Evolutionary conservation across 35 echinoderm and acorn worm species (phyloP), one percentile per base, ranked within the genome.

Genomic region (Chiridota heheva): DNA sequence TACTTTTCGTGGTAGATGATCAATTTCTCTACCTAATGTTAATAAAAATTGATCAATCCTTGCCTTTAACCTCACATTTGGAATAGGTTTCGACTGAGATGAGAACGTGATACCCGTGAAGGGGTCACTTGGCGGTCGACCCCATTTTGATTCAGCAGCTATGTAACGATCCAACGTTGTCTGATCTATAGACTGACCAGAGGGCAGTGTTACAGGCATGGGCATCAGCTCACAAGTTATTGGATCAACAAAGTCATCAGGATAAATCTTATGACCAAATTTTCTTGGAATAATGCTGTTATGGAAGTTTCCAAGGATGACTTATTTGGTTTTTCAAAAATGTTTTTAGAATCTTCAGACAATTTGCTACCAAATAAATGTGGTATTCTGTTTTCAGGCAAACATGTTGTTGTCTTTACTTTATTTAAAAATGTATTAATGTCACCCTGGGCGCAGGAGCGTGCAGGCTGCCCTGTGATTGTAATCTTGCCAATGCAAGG

Each of bases 171-270:
- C 81, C 7, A 98, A 58, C 5, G 95, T 98, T 47, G 73, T 81
- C 42, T 89, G 83, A 81, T 98, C 89, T 13, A 98, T 37, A 5
- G 89, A 88, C 68, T 98, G 89, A 7, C 95, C 95, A 0, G 95
- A 98, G 15, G 95, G 95, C 7, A 98, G 46, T 40, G 92, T 81
- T 1, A 98, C 78, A 12, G 95, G 95, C 24, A 91, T 35, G 27
- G 87, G 40, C 85, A 98, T 91, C 29, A 98, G 82, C 13, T 91
- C 56, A 72, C 40, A 81, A 22, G 95, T 98, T 37, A 98, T 88
- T 15, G 88, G 86, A 61, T 98, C 95, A 17, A 76, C n/a, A 76
- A 98, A 98, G 30, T 98, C 95, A 30, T 96, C 92, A 58, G 92
- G 87, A 53, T 79, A 86, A 35, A 44, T 24, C 1, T 65, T 22